Percentiles rank a stretch among this genome's conserved stretches.
Conservation (phyloP, 2,888 invertebrate species). For the Caradrina kadenii region DNA sequence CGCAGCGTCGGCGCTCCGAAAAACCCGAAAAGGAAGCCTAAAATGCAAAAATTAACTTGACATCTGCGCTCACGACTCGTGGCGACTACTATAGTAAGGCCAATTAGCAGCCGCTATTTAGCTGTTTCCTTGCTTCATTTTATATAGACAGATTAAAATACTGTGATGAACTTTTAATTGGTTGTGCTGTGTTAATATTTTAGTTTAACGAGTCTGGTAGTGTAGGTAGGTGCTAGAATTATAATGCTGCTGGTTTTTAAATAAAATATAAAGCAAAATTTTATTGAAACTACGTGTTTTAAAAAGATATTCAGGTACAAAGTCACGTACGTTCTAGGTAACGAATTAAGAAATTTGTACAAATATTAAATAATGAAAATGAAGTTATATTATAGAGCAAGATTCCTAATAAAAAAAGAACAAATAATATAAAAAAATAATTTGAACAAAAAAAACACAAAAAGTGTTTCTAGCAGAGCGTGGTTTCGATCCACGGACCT, state of each 20-base stretch:
- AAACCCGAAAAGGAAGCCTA: too few species aligned
- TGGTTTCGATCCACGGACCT: conserved; percentile 97
- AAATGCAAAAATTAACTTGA: too few species aligned
- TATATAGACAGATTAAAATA: conserved; percentile 66
- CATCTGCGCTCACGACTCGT: too few species aligned
- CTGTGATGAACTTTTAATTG: conserved; percentile 67
- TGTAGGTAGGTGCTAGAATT: not conserved
- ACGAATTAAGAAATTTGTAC: too few species aligned
- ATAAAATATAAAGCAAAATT: too few species aligned
- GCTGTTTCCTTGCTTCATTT: conserved; percentile 63
- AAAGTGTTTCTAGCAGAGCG: conserved; percentile 91
- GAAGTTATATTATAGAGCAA: not conserved
- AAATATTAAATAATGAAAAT: not conserved
- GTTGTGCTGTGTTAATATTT: conserved; percentile 13
- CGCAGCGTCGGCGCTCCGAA: too few species aligned
- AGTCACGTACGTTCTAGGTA: too few species aligned
- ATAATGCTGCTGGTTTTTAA: too few species aligned
- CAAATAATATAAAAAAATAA: not conserved
- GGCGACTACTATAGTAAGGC: too few species aligned
- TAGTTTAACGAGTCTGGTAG: not conserved
- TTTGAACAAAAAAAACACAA: conserved; percentile 52
- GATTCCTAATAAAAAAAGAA: not conserved
- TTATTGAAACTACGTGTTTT: too few species aligned
- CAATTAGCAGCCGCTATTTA: conserved; percentile 70
- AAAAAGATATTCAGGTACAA: too few species aligned